Percentiles rank a stretch among this genome's conserved stretches.
phyloP scores from a whole-genome alignment of 2,888 invertebrate genomes.

The Mythimna lalbum region DNA sequence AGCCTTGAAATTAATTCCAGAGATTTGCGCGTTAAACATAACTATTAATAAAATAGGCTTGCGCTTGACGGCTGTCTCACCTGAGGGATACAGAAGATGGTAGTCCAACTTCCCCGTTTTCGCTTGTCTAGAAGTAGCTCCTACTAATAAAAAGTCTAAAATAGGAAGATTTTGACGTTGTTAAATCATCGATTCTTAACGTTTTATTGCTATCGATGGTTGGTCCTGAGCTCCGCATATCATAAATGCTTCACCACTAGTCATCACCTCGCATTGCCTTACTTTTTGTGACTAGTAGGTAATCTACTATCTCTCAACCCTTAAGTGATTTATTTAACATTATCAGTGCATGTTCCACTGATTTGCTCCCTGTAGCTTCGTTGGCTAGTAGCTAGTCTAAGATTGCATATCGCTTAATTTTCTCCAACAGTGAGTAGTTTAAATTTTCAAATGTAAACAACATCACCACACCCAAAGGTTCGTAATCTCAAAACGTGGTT shows the following conservation, averaged over 20 bases:
- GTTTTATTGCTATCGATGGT: not conserved
- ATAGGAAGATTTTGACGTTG: too few species aligned
- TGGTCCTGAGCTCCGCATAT: not conserved
- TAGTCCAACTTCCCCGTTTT: too few species aligned
- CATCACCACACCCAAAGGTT: slow-evolving; percentile 72
- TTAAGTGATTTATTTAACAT: slow-evolving; percentile 16
- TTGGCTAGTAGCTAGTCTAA: slow-evolving; percentile 23
- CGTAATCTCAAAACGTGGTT: slow-evolving; percentile 78
- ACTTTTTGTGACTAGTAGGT: slow-evolving; percentile 7
- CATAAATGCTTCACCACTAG: slow-evolving; percentile 11
- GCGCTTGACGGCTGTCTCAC: too few species aligned
- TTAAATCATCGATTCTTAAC: too few species aligned
- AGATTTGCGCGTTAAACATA: too few species aligned
- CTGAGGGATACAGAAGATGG: too few species aligned
- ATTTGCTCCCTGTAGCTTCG: slow-evolving; percentile 7
- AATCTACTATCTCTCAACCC: slow-evolving; percentile 1
- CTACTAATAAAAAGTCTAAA: too few species aligned
- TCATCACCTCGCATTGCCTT: not conserved
- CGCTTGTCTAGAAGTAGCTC: too few species aligned
- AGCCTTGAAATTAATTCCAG: too few species aligned
- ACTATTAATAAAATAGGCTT: too few species aligned
- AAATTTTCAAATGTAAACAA: slow-evolving; percentile 52
- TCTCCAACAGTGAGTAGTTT: not conserved
- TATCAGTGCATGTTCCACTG: slow-evolving; percentile 16
- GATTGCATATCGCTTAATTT: slow-evolving; percentile 44